These are phyloP conservation scores for Epicampocera succincta DNA, from an alignment of 2,888 invertebrate species.

Conservation along the genomic window DNA sequence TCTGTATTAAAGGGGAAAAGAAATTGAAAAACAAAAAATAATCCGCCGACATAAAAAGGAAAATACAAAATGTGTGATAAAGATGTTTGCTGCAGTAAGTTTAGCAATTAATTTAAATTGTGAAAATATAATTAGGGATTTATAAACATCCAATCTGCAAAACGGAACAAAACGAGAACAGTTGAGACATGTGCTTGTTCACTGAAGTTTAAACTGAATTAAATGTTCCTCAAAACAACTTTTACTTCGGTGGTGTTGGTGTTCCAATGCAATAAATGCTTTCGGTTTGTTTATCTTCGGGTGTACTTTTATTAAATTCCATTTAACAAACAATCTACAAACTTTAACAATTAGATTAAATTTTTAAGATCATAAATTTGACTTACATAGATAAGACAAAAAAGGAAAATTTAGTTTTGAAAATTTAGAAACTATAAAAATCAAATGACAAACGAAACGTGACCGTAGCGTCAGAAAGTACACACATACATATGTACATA, in stretches of 20 bases:
- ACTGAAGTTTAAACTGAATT: not conserved
- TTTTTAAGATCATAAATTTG: too few species aligned
- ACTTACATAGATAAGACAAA: too few species aligned
- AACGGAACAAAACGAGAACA: not conserved
- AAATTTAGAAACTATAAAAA: too few species aligned
- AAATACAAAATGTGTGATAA: slow-evolving; percentile 65
- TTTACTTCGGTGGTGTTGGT: not conserved
- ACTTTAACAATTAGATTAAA: too few species aligned
- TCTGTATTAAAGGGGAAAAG: slow-evolving; percentile 20
- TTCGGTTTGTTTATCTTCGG: not conserved
- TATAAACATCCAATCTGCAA: not conserved
- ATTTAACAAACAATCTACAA: too few species aligned
- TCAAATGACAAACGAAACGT: too few species aligned
- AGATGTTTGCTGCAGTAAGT: slow-evolving; percentile 70
- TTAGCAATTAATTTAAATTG: not conserved
- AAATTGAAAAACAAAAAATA: slow-evolving; percentile 29
- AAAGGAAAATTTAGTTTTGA: too few species aligned
- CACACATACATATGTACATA: too few species aligned
- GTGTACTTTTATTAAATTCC: not conserved
- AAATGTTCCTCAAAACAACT: not conserved
- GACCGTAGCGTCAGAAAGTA: too few species aligned
- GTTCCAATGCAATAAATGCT: not conserved
- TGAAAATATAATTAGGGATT: not conserved
- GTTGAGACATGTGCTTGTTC: slow-evolving; percentile 30
- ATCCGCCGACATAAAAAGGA: not conserved